Conservation (phyloP, 2,113 vertebrate species). For the Ranitomeya imitator region DNA sequence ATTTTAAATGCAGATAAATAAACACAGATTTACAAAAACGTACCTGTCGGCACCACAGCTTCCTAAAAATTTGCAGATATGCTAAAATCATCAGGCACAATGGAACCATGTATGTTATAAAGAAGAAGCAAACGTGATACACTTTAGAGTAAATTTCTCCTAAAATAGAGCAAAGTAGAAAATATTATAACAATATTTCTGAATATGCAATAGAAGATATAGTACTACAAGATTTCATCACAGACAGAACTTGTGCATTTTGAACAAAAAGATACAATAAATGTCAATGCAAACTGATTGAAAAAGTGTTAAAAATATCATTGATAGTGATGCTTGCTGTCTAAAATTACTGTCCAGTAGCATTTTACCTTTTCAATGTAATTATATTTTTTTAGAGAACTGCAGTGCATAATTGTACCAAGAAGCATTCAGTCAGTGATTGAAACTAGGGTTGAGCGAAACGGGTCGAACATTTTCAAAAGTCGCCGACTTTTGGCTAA, state of each 20-base stretch:
- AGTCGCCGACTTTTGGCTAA: too few relatives aligned
- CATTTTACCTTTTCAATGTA: too few relatives aligned
- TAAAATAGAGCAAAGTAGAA: constrained; percentile 70
- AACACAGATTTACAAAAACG: constrained; percentile 47
- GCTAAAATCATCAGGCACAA: constrained; percentile 95
- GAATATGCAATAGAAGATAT: neutral
- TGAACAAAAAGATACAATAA: neutral
- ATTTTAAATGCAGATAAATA: neutral
- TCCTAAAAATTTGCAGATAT: constrained; percentile 96
- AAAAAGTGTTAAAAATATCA: too few relatives aligned
- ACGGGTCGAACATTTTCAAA: too few relatives aligned
- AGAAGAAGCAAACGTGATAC: constrained; percentile 95
- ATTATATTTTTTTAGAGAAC: too few relatives aligned
- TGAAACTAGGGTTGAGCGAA: too few relatives aligned
- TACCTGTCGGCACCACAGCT: constrained; percentile 96
- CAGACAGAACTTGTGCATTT: neutral
- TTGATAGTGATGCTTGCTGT: too few relatives aligned
- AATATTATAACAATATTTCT: neutral
- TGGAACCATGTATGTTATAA: constrained; percentile 92
- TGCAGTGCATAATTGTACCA: too few relatives aligned
- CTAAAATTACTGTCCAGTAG: too few relatives aligned
- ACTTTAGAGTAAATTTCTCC: constrained; percentile 92
- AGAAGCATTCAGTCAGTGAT: too few relatives aligned
- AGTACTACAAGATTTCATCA: neutral
- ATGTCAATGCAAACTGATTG: too few relatives aligned